Percentiles rank a stretch among this genome's conserved stretches.
These are phyloP conservation scores for Bothrops jararaca DNA, from an alignment of 2,113 vertebrate species.

Conservation along the genomic window DNA sequence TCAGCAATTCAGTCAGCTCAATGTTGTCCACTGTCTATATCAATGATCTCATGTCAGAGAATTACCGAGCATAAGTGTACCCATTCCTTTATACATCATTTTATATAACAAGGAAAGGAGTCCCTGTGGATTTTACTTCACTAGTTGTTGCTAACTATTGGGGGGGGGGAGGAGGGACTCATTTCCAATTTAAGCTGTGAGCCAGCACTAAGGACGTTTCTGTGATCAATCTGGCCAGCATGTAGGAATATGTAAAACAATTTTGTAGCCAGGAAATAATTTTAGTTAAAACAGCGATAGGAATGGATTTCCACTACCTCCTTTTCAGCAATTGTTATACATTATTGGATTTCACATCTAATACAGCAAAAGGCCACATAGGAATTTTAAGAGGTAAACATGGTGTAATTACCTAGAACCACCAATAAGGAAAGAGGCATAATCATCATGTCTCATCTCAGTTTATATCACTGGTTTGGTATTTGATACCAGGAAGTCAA, in stretches of 20 bases:
- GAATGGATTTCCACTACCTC: not conserved
- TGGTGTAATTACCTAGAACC: not conserved
- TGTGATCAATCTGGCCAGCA: not conserved
- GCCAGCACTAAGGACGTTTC: not conserved
- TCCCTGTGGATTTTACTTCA: not conserved
- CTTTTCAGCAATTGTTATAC: not conserved
- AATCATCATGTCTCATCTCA: slow-evolving; percentile 29
- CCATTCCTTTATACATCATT: not conserved
- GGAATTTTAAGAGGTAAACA: not conserved
- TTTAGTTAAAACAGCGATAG: not conserved
- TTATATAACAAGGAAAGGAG: not conserved
- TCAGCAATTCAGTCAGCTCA: not conserved
- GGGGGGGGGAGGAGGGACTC: rapidly evolving
- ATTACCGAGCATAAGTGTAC: not conserved
- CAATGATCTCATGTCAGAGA: not conserved
- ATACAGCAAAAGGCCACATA: not conserved
- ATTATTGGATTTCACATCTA: slow-evolving; percentile 6
- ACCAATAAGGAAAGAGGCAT: slow-evolving; percentile 14
- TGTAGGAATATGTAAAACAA: not conserved
- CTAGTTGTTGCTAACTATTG: no score
- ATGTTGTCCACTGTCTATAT: not conserved
- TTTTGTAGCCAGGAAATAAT: not conserved
- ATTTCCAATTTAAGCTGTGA: not conserved
- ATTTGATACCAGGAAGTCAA: slow-evolving; percentile 13
- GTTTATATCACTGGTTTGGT: not conserved